These are phyloP conservation scores for Drosophila paulistorum DNA, from an alignment of 1,140 invertebrate genomes.

Conservation along the genomic window DNA sequence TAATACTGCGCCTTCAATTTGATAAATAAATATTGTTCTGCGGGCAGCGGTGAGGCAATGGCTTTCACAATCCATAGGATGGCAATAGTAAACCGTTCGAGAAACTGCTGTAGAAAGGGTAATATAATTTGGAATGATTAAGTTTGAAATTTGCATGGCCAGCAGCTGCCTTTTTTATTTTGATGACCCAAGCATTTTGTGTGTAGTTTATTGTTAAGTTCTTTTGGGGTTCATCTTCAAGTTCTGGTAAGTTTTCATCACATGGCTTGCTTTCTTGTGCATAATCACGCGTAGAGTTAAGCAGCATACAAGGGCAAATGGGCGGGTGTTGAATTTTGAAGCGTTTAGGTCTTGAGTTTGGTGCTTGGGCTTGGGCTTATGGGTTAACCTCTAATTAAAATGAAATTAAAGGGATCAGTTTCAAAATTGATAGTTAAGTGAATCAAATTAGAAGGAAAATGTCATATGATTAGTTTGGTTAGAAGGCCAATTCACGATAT, in stretches of 20 bases:
- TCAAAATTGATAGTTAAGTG: conserved; percentile 25
- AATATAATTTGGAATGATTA: conserved; percentile 76
- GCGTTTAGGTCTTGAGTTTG: not conserved
- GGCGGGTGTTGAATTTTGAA: not conserved
- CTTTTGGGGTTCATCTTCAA: conserved; percentile 24
- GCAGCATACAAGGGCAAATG: conserved; percentile 10
- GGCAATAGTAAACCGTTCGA: no score
- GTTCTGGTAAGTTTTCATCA: conserved; percentile 56
- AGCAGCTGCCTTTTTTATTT: conserved; percentile 54
- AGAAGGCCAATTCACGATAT: not conserved
- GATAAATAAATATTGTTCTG: conserved; percentile 58
- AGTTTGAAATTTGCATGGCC: conserved; percentile 73
- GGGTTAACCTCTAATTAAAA: conserved; percentile 60
- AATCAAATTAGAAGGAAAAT: conserved; percentile 9
- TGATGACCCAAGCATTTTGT: conserved; percentile 72
- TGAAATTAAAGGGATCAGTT: conserved; percentile 47
- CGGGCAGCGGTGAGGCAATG: conserved; percentile 36
- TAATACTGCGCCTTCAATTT: conserved; percentile 43
- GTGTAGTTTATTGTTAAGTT: conserved; percentile 51
- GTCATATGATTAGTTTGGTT: conserved; percentile 21
- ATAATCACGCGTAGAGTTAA: conserved; percentile 71
- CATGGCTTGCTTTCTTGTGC: conserved; percentile 55
- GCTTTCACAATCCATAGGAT: no score
- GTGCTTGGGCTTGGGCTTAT: conserved; percentile 27
- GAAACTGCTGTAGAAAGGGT: conserved; percentile 9